Percentiles rank a stretch among this genome's conserved stretches.
phyloP scores from a whole-genome alignment of 2,113 vertebrate genomes.

The Nibea coibor region DNA sequence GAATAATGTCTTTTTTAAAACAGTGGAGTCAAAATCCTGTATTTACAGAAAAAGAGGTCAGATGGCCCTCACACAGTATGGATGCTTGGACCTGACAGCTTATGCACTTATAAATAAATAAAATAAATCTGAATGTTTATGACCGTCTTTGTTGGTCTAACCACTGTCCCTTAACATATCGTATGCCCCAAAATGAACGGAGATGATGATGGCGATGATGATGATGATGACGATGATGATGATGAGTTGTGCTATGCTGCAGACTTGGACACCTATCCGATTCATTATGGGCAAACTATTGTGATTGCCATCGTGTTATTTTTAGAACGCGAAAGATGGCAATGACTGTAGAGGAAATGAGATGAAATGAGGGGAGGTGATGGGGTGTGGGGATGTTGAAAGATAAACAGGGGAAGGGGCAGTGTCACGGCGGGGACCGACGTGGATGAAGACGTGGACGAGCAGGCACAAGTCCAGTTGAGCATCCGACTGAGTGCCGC shows the following conservation, averaged over 20 bases:
- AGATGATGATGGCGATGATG: too few species aligned
- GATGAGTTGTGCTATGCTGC: conserved; percentile 8
- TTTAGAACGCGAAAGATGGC: conserved; percentile 72
- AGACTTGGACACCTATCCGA: conserved; percentile 33
- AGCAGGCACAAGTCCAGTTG: conserved; percentile 53
- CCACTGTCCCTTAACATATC: not conserved
- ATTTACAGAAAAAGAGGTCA: too few species aligned
- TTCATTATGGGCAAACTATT: conserved; percentile 67
- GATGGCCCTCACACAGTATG: too few species aligned
- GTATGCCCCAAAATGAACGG: not conserved
- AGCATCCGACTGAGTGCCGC: conserved; percentile 37
- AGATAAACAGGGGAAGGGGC: conserved; percentile 65
- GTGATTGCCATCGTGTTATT: conserved; percentile 77
- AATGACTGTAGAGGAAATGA: conserved; percentile 74
- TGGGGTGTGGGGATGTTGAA: conserved; percentile 60
- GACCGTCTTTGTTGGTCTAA: not conserved
- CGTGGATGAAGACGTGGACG: conserved; percentile 53
- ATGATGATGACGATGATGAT: too few species aligned
- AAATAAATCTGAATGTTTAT: not conserved
- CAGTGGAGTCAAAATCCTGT: too few species aligned
- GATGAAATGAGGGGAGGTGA: conserved; percentile 69
- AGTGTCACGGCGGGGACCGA: conserved; percentile 55
- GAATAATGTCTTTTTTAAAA: too few species aligned
- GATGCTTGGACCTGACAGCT: too few species aligned
- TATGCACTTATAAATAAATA: too few species aligned